Evolutionary conservation across 2,113 vertebrate species (phyloP).

Genomic region (Gobiocypris rarus): DNA sequence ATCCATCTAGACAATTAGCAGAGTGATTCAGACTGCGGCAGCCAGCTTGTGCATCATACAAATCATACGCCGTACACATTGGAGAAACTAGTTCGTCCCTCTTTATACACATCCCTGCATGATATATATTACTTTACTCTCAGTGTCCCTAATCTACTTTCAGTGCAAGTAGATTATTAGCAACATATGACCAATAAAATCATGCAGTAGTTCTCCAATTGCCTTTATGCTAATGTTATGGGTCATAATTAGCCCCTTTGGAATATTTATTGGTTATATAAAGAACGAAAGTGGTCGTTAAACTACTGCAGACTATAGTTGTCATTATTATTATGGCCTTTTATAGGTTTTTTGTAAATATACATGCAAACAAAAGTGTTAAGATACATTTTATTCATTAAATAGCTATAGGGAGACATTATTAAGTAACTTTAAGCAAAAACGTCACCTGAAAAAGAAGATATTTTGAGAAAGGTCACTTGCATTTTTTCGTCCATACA

Average conservation of each 20-base stretch:
- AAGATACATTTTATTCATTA: background rate
- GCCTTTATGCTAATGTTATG: conserved; percentile 32
- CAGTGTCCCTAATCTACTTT: background rate
- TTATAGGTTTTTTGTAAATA: background rate
- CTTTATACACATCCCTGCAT: conserved; percentile 14
- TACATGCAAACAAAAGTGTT: background rate
- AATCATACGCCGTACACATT: conserved; percentile 15
- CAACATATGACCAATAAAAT: conserved; percentile 24
- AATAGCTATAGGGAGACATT: background rate
- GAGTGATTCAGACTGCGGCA: conserved; percentile 42
- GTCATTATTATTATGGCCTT: background rate
- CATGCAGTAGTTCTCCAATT: background rate
- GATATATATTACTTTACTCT: background rate
- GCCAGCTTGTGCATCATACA: conserved; percentile 48
- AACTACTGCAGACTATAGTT: background rate
- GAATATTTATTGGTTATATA: conserved; percentile 25
- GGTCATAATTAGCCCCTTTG: conserved; percentile 28
- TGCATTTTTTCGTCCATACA: background rate
- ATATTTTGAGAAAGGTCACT: background rate
- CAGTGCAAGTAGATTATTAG: background rate
- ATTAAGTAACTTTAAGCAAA: background rate
- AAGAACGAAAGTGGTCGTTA: background rate
- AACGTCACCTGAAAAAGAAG: background rate
- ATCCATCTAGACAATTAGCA: conserved; percentile 57
- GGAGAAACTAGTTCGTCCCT: conserved; percentile 43